phyloP scores from a whole-genome alignment of 2,888 invertebrate genomes.

The Pristionchus japonicus region DNA sequence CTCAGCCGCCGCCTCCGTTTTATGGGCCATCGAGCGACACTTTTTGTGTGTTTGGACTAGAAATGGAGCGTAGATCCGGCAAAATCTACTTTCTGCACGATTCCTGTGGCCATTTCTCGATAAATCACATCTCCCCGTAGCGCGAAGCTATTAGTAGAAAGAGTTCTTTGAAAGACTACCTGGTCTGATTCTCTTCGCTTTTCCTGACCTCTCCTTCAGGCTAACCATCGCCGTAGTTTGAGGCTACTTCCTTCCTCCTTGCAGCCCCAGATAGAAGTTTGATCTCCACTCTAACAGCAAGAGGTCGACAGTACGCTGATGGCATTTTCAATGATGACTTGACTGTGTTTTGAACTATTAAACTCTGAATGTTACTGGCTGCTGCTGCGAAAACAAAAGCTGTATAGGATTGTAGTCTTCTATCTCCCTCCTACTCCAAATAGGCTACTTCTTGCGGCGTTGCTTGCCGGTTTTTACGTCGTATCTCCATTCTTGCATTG shows the following conservation, averaged over 20 bases:
- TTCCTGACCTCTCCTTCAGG: neutral
- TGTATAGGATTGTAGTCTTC: neutral
- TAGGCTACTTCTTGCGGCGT: neutral
- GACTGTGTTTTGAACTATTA: no score
- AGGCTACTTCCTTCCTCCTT: neutral
- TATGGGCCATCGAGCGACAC: neutral
- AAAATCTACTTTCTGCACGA: neutral
- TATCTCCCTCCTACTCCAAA: neutral
- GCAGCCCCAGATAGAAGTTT: no score
- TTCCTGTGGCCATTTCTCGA: no score
- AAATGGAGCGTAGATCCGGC: neutral
- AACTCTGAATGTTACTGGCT: no score
- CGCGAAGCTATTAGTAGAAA: neutral
- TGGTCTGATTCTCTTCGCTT: neutral
- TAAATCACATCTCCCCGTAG: neutral
- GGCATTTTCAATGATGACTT: no score
- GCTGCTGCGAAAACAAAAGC: no score
- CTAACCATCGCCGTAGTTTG: neutral
- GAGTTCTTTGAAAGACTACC: neutral
- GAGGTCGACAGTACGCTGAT: no score
- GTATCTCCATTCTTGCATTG: neutral
- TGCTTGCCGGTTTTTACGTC: no score
- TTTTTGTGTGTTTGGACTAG: neutral
- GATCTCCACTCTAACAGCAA: no score
- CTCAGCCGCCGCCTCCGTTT: neutral